Percentiles rank a stretch among this genome's conserved stretches.
phyloP scores from a whole-genome alignment of 2,888 invertebrate genomes.

The Phlogophora meticulosa region DNA sequence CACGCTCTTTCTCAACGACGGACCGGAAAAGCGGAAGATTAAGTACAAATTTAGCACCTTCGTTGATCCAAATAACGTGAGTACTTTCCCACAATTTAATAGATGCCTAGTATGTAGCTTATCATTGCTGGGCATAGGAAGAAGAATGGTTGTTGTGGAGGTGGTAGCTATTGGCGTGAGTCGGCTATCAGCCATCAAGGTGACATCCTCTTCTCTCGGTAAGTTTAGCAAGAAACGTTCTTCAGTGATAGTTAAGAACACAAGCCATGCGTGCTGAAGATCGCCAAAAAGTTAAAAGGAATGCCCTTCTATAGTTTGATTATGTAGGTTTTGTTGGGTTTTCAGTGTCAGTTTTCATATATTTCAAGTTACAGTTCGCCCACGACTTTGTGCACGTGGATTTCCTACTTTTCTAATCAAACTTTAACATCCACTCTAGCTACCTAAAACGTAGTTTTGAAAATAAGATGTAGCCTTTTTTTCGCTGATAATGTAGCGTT shows the following conservation, averaged over 20 bases:
- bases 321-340: not conserved
- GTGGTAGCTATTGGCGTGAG: too few species aligned
- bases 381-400: too few species aligned
- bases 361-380: too few species aligned
- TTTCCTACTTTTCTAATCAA: too few species aligned
- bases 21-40: conserved; percentile 92
- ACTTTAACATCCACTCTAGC: too few species aligned
- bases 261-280: too few species aligned
- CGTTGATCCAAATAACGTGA: conserved; percentile 91
- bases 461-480: too few species aligned
- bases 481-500: too few species aligned
- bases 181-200: not conserved
- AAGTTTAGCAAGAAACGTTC: not conserved
- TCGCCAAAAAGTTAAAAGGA: too few species aligned
- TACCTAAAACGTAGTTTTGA: too few species aligned
- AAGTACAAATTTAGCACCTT: conserved; percentile 95
- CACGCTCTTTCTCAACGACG: conserved; percentile 95
- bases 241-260: not conserved
- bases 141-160: not conserved
- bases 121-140: not conserved
- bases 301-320: not conserved
- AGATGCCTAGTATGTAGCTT: not conserved
- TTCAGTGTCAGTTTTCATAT: not conserved
- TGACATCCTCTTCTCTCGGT: not conserved
- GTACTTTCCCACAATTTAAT: conserved; percentile 64